Percentiles rank a stretch among this genome's conserved stretches.
Conservation (phyloP, 1,140 invertebrate species). For the Octopus sinensis region DNA sequence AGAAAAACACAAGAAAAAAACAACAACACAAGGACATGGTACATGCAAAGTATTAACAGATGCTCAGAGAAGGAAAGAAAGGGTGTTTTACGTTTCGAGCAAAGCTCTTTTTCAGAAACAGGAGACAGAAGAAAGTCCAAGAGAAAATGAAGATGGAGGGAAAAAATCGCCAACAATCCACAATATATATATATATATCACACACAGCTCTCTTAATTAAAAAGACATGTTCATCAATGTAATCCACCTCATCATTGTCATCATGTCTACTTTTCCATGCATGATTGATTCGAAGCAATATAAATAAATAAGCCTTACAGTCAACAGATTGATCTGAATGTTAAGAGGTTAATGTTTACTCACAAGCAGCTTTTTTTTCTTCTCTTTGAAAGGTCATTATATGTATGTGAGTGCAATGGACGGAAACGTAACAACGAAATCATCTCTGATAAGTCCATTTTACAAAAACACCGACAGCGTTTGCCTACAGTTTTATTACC, state of each 20-base stretch:
- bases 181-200: too few species aligned
- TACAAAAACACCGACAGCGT: slow-evolving; percentile 41
- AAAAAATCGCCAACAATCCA: too few species aligned
- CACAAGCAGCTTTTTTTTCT: not conserved
- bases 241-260: not conserved
- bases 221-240: too few species aligned
- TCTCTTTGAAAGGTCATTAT: slow-evolving; percentile 40
- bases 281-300: not conserved
- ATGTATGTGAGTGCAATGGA: slow-evolving; percentile 40
- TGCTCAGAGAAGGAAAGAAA: too few species aligned
- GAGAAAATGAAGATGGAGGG: too few species aligned
- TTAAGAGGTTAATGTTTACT: not conserved
- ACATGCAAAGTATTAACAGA: too few species aligned
- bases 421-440: slow-evolving; percentile 33
- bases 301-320: not conserved
- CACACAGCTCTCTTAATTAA: too few species aligned
- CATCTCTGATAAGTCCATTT: slow-evolving; percentile 40
- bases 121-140: too few species aligned
- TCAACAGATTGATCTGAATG: not conserved
- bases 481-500: slow-evolving; percentile 48
- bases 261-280: not conserved
- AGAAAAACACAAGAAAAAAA: too few species aligned
- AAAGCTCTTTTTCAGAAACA: too few species aligned
- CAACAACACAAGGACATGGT: too few species aligned
- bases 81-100: too few species aligned